A percentile compares a stretch with the other conserved stretches of the same genome.
Evolutionary conservation across 2,888 invertebrate species (phyloP).

Genomic region (Podabrus alpinus): DNA sequence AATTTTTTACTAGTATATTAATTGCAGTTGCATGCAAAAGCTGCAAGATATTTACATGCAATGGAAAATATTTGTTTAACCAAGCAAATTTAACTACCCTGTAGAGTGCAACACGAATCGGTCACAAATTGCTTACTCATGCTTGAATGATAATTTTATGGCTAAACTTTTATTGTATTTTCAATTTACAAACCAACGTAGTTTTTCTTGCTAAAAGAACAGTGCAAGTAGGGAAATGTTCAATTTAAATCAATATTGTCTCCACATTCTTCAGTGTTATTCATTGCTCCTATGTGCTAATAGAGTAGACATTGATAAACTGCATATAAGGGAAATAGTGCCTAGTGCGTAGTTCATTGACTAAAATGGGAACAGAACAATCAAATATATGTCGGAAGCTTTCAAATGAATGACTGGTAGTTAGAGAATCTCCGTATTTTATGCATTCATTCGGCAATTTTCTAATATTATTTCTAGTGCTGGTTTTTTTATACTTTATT

Average conservation of each 20-base stretch:
- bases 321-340: not conserved
- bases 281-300: not conserved
- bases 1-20: not conserved
- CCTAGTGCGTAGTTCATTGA: not conserved
- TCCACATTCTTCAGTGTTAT: not conserved
- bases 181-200: not conserved
- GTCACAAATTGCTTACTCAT: not conserved
- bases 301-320: not conserved
- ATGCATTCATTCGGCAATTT: not conserved
- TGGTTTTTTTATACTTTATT: not conserved
- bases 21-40: not conserved
- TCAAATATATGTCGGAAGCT: not conserved
- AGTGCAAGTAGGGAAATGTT: not conserved
- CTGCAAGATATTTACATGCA: not conserved
- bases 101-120: not conserved
- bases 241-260: not conserved
- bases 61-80: not conserved
- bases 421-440: not conserved
- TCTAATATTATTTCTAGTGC: not conserved
- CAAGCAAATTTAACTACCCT: not conserved
- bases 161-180: not conserved
- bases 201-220: not conserved
- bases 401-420: not conserved
- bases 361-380: not conserved
- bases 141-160: not conserved